Base-by-base conservation (phyloP, 2,888 invertebrate species). In the Acholoe squamosa region DNA sequence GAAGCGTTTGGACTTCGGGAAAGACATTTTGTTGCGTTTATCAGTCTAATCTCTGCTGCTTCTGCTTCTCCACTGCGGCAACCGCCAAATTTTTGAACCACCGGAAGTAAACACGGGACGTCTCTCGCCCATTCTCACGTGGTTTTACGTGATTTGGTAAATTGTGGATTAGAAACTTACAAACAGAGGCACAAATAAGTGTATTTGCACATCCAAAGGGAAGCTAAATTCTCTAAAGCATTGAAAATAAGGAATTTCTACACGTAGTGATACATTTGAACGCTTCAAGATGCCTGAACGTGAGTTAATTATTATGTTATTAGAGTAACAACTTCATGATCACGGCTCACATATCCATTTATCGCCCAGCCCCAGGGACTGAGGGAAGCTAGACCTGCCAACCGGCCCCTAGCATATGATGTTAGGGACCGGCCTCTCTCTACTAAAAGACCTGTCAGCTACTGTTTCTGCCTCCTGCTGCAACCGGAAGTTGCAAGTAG, bases 31-130 rank as follows among this genome's bases (percentile, higher is more conserved):
- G n/a, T 86, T 25, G 54, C 52, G n/a, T 52, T 19, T 19, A 12
- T 52, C 52, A n/a, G 7, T 54, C 25, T 19, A 16, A 54, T 43
- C 84, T 84, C 43, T 28, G 5, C 54, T 0, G 56, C 5, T 10
- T 7, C 43, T 7, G 34, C 34, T 34, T 43, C 43, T 1, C 19
- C 43, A 16, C 33, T 54, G 10, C 54, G 28, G 28, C 89, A 89
- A 89, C 89, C 89, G 89, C 89, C 89, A 89, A 89, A 89, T 54
- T 34, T 88, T 89, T 89, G 34, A 89, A 86, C 51, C 28, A 61
- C 67, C 61, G 89, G 67, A 89, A 56, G 89, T 67, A 67, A 67
- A 61, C 89, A 67, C 28, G 31, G n/a, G 33, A 61, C 34, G n/a
- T 0, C 1, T 80, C 80, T 80, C 80, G 80, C 16, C 16, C 12